Percentiles rank a stretch among this genome's conserved stretches.
phyloP scores from a whole-genome alignment of 2,113 vertebrate species.

The Xiphorhynchus elegans region DNA sequence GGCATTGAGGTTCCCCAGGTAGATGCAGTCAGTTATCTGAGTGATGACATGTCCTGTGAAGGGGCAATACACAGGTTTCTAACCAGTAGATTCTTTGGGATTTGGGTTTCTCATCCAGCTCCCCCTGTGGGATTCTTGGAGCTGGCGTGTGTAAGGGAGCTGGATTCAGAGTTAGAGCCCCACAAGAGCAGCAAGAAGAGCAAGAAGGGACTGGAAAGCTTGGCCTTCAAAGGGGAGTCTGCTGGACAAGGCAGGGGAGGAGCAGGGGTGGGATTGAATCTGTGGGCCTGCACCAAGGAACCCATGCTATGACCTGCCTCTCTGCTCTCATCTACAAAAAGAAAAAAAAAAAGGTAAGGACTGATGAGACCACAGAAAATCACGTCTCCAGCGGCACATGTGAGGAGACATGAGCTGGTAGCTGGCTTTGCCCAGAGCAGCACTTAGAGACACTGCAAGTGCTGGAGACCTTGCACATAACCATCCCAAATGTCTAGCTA shows the following conservation, averaged over 20 bases:
- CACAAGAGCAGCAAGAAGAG: conserved; percentile 49
- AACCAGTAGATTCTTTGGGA: background rate
- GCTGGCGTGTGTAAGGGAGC: conserved; percentile 64
- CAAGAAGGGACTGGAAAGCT: conserved; percentile 64
- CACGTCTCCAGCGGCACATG: accelerated
- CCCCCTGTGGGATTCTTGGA: conserved; percentile 76
- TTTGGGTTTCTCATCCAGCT: conserved; percentile 47
- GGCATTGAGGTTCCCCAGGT: conserved; percentile 77
- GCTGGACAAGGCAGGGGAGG: conserved; percentile 67
- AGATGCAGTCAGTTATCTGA: conserved; percentile 80
- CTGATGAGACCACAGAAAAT: background rate
- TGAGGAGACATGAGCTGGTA: background rate
- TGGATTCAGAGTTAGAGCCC: conserved; percentile 67
- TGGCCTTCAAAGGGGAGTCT: conserved; percentile 71
- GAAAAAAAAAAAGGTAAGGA: background rate
- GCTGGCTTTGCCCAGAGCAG: background rate
- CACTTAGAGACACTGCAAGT: background rate
- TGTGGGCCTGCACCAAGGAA: conserved; percentile 69
- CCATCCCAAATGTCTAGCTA: background rate
- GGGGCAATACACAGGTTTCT: conserved; percentile 63
- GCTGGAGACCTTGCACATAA: background rate
- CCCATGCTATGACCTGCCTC: conserved; percentile 74
- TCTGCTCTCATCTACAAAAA: conserved; percentile 76
- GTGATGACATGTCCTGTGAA: conserved; percentile 77
- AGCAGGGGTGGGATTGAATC: conserved; percentile 38